phyloP scores from a whole-genome alignment of 2,888 invertebrate species.

The Aricia artaxerxes region DNA sequence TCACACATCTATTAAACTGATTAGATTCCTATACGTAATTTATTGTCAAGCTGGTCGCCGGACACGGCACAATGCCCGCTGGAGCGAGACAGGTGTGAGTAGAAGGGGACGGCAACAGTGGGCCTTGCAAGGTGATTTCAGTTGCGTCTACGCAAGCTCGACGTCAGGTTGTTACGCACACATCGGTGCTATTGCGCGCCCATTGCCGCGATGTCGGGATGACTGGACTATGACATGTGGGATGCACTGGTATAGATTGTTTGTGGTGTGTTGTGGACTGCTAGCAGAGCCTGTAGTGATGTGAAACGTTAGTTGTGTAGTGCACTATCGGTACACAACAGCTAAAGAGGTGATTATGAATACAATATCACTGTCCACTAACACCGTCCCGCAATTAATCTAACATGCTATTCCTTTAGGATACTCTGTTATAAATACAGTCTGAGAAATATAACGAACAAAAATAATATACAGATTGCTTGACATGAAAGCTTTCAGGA shows the following conservation, averaged over 20 bases:
- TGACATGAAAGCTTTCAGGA: background rate
- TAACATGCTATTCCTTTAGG: background rate
- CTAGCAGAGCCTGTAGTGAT: conserved; percentile 29
- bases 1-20: conserved; percentile 77
- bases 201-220: conserved; percentile 58
- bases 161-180: conserved; percentile 73
- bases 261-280: conserved; percentile 34
- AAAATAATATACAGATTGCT: background rate
- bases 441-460: background rate
- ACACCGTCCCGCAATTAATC: background rate
- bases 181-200: conserved; percentile 54
- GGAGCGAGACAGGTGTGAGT: conserved; percentile 58
- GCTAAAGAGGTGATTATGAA: conserved; percentile 31
- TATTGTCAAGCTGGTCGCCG: conserved; percentile 68
- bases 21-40: conserved; percentile 79
- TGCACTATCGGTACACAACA: conserved; percentile 27
- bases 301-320: conserved; percentile 30
- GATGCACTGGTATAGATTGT: conserved; percentile 27
- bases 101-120: conserved; percentile 68
- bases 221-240: conserved; percentile 41
- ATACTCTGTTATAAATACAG: background rate
- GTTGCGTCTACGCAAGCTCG: conserved; percentile 77
- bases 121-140: conserved; percentile 81
- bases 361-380: conserved; percentile 21
- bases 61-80: conserved; percentile 76